phyloP scores from a whole-genome alignment of 2,113 vertebrate species.

The Cebidichthys violaceus region DNA sequence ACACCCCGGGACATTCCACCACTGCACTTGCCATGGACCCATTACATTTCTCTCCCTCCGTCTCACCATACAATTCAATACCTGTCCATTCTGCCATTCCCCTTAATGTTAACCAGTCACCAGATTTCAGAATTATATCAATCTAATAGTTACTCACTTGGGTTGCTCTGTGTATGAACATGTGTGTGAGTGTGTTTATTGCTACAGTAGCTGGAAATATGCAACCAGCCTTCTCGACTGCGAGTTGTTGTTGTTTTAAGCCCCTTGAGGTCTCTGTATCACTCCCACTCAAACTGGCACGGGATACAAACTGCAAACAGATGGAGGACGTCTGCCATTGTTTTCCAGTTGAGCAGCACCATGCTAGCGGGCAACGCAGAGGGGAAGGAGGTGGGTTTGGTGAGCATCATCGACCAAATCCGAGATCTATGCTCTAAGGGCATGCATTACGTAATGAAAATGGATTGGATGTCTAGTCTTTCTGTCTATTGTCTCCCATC shows the following conservation, averaged over 20 bases:
- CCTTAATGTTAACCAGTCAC: slow-evolving; percentile 22
- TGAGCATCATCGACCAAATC: slow-evolving; percentile 35
- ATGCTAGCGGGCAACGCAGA: slow-evolving; percentile 33
- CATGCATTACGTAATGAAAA: not conserved
- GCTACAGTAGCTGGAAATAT: slow-evolving; percentile 75
- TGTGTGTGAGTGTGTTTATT: slow-evolving; percentile 62
- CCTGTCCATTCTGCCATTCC: slow-evolving; percentile 12
- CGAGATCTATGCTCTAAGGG: slow-evolving; percentile 36
- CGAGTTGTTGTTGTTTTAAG: slow-evolving; percentile 72
- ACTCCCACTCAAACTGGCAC: slow-evolving; percentile 64
- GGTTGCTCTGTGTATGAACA: slow-evolving; percentile 20
- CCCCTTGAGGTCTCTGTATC: slow-evolving; percentile 64
- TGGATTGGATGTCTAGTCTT: not conserved
- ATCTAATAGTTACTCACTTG: slow-evolving; percentile 25
- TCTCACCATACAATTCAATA: slow-evolving; percentile 30
- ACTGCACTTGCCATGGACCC: slow-evolving; percentile 46
- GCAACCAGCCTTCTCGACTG: slow-evolving; percentile 57
- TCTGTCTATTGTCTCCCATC: not conserved
- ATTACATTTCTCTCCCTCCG: slow-evolving; percentile 25
- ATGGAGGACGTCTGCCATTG: slow-evolving; percentile 73
- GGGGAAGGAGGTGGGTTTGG: slow-evolving; percentile 15
- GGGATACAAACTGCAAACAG: slow-evolving; percentile 73
- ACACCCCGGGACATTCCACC: slow-evolving; percentile 67
- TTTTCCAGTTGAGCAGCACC: slow-evolving; percentile 66
- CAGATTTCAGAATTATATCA: slow-evolving; percentile 34